These are phyloP conservation scores for Netelia melanura DNA, from an alignment of 2,888 invertebrate genomes.

Conservation along the genomic window DNA sequence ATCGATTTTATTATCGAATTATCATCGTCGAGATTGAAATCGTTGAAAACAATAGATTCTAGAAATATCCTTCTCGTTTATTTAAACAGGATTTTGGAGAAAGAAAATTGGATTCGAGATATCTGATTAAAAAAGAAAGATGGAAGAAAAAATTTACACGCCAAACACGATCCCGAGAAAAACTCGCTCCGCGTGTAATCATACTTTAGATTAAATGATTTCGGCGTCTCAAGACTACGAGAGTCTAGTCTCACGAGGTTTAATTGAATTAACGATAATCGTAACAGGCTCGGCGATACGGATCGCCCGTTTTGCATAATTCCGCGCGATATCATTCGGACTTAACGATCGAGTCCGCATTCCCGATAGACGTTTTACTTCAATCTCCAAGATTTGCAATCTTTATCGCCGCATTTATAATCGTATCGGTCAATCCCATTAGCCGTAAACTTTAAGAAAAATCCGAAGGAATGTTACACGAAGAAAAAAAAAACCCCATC, in stretches of 20 bases:
- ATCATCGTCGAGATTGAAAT: background rate
- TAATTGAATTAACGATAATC: conserved; percentile 58
- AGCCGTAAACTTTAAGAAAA: conserved; percentile 41
- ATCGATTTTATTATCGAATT: conserved; percentile 36
- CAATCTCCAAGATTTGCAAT: conserved; percentile 10
- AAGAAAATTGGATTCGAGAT: background rate
- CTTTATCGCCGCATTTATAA: background rate
- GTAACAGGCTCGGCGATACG: conserved; percentile 1
- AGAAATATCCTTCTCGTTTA: background rate
- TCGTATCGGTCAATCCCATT: conserved; percentile 24
- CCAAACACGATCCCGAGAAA: background rate
- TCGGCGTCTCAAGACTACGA: background rate
- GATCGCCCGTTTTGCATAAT: conserved; percentile 51
- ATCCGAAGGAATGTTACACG: background rate
- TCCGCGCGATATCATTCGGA: conserved; percentile 22
- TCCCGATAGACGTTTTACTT: conserved; percentile 46
- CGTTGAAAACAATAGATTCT: background rate
- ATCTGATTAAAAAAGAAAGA: background rate
- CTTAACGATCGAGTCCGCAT: conserved; percentile 31
- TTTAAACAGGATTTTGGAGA: background rate
- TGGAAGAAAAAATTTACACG: background rate
- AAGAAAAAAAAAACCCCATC: conserved; percentile 20
- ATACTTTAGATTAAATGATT: conserved; percentile 9
- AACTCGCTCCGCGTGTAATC: conserved; percentile 5
- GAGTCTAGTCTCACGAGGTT: conserved; percentile 7